These are phyloP conservation scores for Semaprochilodus insignis DNA, from an alignment of 2,797 vertebrate genomes.

Conservation along the genomic window DNA sequence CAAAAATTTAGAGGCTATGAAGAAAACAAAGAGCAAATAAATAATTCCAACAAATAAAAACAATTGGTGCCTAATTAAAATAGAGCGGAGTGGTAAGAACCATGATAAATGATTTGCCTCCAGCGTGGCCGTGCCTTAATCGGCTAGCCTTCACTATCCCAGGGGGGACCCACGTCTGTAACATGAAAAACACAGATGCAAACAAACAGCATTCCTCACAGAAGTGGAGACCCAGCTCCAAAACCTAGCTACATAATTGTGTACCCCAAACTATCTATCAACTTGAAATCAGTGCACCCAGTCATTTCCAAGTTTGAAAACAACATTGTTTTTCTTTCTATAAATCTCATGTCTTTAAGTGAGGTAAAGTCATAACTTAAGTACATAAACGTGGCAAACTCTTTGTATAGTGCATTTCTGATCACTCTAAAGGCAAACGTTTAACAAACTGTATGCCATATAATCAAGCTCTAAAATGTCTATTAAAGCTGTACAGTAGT, in stretches of 20 bases:
- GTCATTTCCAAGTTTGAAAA: conserved; percentile 5
- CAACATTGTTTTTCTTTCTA: background rate
- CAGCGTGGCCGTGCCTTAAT: conserved; percentile 84
- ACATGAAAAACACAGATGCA: conserved; percentile 89
- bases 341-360: background rate
- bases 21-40: conserved; percentile 62
- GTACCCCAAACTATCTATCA: conserved; percentile 1
- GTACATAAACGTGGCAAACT: background rate
- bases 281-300: background rate
- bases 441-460: background rate
- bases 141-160: conserved; percentile 89
- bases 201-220: conserved; percentile 86
- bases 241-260: conserved; percentile 33
- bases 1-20: conserved; percentile 29
- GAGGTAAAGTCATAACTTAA: background rate
- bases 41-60: conserved; percentile 70
- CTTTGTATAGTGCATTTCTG: background rate
- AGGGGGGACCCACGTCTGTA: conserved; percentile 87
- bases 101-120: conserved; percentile 85
- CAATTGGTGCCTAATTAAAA: conserved; percentile 78
- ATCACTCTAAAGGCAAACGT: background rate
- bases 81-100: conserved; percentile 83
- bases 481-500: background rate
- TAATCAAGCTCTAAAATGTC: background rate
- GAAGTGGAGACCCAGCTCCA: conserved; percentile 72